Percentiles rank a stretch among this genome's conserved stretches.
Evolutionary conservation across 1,140 invertebrate genomes (phyloP).

Genomic region (Physella acuta): DNA sequence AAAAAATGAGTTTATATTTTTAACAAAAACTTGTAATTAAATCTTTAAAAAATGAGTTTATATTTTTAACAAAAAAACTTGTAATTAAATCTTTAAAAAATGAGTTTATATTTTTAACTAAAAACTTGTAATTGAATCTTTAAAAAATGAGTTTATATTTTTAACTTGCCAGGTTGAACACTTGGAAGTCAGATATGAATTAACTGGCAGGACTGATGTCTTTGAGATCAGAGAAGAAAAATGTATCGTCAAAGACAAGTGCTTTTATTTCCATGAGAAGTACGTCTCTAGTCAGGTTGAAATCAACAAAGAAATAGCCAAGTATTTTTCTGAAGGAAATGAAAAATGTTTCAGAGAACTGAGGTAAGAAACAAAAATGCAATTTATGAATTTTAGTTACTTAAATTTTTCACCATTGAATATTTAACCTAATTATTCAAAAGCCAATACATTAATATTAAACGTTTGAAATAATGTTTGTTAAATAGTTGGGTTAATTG

Average conservation of each 20-base stretch:
- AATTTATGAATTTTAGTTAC: too few species aligned
- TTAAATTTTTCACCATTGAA: not conserved
- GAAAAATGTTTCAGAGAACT: constrained; percentile 35
- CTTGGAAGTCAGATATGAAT: constrained; percentile 43
- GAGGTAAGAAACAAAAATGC: constrained; percentile 31
- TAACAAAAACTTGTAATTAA: too few species aligned
- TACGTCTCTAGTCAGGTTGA: constrained; percentile 35
- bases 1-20: too few species aligned
- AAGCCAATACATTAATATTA: too few species aligned
- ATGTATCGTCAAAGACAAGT: constrained; percentile 34
- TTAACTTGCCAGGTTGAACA: constrained; percentile 37
- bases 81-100: too few species aligned
- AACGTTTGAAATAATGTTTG: too few species aligned
- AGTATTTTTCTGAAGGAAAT: constrained; percentile 43
- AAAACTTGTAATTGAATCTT: too few species aligned
- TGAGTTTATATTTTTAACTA: too few species aligned
- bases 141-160: too few species aligned
- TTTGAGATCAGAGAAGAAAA: constrained; percentile 39
- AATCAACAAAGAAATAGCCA: constrained; percentile 50
- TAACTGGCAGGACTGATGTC: constrained; percentile 34
- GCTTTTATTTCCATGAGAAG: constrained; percentile 46
- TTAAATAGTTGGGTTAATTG: not conserved
- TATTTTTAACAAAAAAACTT: too few species aligned
- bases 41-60: too few species aligned
- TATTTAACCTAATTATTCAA: too few species aligned